Evolutionary conservation across 2,888 invertebrate genomes (phyloP), one percentile per base, ranked within the genome.

Genomic region (Orchesella flavescens): DNA sequence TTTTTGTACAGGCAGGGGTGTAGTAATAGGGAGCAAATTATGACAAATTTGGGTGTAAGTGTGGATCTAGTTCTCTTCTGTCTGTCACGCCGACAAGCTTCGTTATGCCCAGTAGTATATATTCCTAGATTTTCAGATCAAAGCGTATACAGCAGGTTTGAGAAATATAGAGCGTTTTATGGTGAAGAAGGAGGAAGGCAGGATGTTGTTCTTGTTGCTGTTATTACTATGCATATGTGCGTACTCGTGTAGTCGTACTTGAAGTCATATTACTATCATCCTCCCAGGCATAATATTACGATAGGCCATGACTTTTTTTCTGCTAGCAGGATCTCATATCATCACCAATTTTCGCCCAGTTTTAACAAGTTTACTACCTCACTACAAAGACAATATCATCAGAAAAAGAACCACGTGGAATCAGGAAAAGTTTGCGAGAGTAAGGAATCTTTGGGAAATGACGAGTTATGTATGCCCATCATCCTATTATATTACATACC

Each of bases 381-480:
- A 57, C 17, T 17, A 57, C 1, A 57, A 57, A 57, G 10, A 19
- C 57, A 57, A 57, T 57, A 57, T 19, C 34, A n/a, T 55, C 55
- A 13, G 13, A 13, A 46, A 13, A 46, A 53, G 53, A 13, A 10
- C n/a, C 53, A 65, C 13, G 34, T 12, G 12, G 19, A 24, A 21
- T 21, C 34, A 68, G 68, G 55, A 49, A 68, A 61, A 15, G 55
- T 12, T 63, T 3, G 4, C 2, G 44, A 2, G 49, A 2, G 59
- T 34, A 74, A 24, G 34, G 59, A 74, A 68, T 57, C 57, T 68
- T 68, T 46, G 61, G 59, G 84, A 87, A 88, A 87, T 88, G 87
- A 87, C 85, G 85, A 88, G 87, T 88, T 87, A 88, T 87, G 87
- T 86, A 84, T 87, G 86, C 87, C 87, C 85, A 87, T 88, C 87